phyloP scores from a whole-genome alignment of 2,888 invertebrate species.

The Hydroisotoma schaefferi region DNA sequence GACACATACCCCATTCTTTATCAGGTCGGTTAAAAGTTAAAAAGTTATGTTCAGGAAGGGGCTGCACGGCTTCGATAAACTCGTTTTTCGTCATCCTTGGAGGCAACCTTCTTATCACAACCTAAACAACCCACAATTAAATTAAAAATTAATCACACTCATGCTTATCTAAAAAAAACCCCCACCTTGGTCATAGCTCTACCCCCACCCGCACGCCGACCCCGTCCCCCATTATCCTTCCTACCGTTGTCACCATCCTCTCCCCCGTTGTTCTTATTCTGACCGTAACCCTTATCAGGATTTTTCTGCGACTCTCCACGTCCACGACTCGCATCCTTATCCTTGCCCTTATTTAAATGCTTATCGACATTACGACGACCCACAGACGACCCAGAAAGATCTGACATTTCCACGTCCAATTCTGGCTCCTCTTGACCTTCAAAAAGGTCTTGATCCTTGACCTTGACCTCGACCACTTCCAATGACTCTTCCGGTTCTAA shows the following conservation, averaged over 20 bases:
- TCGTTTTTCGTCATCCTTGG: conserved; percentile 1
- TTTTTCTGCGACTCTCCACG: too few relatives aligned
- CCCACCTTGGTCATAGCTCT: too few relatives aligned
- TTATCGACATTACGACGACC: too few relatives aligned
- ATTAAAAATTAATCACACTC: not conserved
- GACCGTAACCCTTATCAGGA: not conserved
- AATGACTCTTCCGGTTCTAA: too few relatives aligned
- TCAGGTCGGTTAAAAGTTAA: not conserved
- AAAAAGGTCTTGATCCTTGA: too few relatives aligned
- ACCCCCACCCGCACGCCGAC: not conserved
- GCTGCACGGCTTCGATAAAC: conserved; percentile 1
- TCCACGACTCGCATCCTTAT: too few relatives aligned
- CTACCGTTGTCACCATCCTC: not conserved
- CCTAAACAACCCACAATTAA: too few relatives aligned
- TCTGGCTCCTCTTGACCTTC: too few relatives aligned
- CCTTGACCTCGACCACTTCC: too few relatives aligned
- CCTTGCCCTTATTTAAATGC: too few relatives aligned
- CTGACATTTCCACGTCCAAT: too few relatives aligned
- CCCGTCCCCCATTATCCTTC: not conserved
- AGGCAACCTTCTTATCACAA: conserved; percentile 1
- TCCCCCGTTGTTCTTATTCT: not conserved
- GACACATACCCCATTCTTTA: conserved; percentile 7
- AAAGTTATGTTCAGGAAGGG: conserved; percentile 7
- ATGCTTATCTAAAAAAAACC: not conserved
- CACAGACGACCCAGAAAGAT: too few relatives aligned